These are phyloP conservation scores for Charadrius vociferus DNA, from an alignment of 2,113 vertebrate genomes.

Conservation along the genomic window DNA sequence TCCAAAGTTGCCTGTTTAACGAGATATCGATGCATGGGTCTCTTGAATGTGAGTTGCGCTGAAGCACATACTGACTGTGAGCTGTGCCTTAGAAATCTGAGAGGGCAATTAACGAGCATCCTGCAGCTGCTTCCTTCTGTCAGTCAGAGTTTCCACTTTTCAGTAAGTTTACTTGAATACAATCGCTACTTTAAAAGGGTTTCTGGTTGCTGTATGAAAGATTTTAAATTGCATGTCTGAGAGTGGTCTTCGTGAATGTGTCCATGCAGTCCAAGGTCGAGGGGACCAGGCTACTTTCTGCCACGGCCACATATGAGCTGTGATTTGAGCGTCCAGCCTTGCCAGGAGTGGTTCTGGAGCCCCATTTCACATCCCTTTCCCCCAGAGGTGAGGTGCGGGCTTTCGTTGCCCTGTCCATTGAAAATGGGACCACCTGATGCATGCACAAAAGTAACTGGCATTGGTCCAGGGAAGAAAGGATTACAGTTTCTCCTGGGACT, in stretches of 20 bases:
- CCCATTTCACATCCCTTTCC: not conserved
- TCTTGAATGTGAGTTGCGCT: not conserved
- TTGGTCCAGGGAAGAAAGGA: not conserved
- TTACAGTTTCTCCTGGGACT: not conserved
- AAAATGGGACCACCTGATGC: not conserved
- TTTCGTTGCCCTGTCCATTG: rapidly evolving
- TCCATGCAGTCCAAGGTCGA: not conserved
- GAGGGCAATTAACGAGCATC: not conserved
- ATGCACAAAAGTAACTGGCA: not conserved
- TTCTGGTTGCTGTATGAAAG: not conserved
- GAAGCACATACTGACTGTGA: not conserved
- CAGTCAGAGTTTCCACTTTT: not conserved
- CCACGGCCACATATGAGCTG: not conserved
- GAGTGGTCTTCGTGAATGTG: not conserved
- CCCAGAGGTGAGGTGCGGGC: rapidly evolving
- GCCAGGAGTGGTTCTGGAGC: not conserved
- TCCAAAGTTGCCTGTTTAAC: not conserved
- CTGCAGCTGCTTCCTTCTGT: not conserved
- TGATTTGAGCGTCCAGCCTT: not conserved
- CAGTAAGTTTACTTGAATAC: not conserved
- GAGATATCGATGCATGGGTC: not conserved
- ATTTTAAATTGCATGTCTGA: not conserved
- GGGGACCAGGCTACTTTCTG: not conserved
- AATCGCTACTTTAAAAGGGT: not conserved
- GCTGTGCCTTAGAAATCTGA: not conserved